Conservation (phyloP, 1,140 invertebrate genomes). For the Goniozus legneri region DNA sequence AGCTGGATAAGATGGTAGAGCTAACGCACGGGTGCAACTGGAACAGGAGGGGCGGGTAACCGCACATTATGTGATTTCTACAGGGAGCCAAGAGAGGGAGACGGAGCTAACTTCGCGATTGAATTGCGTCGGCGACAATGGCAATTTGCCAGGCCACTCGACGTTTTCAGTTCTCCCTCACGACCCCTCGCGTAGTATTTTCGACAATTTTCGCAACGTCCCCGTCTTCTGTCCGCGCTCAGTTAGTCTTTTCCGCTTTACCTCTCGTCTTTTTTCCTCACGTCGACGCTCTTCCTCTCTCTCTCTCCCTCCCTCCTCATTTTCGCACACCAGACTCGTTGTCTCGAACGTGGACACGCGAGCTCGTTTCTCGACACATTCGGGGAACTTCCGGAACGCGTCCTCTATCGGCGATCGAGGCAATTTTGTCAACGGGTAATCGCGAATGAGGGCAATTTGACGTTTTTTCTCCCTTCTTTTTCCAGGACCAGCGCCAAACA, state of each 20-base stretch:
- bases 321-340: no score
- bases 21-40: not conserved
- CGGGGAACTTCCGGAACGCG: no score
- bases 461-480: no score
- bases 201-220: slow-evolving; percentile 20
- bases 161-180: no score
- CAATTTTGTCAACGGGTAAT: no score
- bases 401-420: no score
- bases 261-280: not conserved
- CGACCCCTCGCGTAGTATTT: slow-evolving; percentile 28
- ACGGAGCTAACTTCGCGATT: slow-evolving; percentile 53
- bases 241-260: no score
- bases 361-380: no score
- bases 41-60: slow-evolving; percentile 31
- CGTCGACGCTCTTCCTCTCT: not conserved
- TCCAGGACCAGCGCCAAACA: no score
- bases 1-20: not conserved
- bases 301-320: not conserved
- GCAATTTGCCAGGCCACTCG: slow-evolving; percentile 43
- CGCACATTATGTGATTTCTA: slow-evolving; percentile 55
- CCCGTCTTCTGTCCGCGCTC: slow-evolving; percentile 9
- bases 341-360: no score
- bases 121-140: slow-evolving; percentile 52
- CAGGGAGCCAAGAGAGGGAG: slow-evolving; percentile 49
- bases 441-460: no score